These are phyloP conservation scores for Chaetogeoica ovagalla DNA, from an alignment of 2,888 invertebrate genomes.

Conservation along the genomic window DNA sequence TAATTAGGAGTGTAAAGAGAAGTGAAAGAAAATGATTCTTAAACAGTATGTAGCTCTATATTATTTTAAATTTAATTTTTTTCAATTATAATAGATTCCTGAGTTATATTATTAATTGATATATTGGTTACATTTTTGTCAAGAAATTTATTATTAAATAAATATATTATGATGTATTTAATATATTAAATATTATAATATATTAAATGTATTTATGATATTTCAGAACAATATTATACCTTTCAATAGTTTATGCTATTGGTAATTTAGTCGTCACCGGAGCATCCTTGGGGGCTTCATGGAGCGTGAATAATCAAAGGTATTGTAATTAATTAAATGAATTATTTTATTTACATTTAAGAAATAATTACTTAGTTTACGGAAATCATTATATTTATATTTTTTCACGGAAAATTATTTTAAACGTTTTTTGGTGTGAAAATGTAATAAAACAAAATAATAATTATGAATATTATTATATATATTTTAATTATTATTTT, in stretches of 20 bases:
- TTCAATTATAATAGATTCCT: too few relatives aligned
- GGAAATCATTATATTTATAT: background rate
- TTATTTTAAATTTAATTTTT: too few relatives aligned
- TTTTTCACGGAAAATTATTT: background rate
- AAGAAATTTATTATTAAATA: background rate
- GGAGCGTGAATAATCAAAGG: constrained; percentile 27
- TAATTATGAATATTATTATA: too few relatives aligned
- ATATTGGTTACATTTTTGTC: too few relatives aligned
- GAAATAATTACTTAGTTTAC: background rate
- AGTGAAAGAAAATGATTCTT: too few relatives aligned
- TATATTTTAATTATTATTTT: too few relatives aligned
- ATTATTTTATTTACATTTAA: background rate
- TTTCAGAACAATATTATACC: constrained; percentile 79
- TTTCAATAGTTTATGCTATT: constrained; percentile 73
- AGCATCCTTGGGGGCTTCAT: constrained; percentile 54
- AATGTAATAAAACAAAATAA: too few relatives aligned
- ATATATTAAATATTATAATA: too few relatives aligned
- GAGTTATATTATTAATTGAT: too few relatives aligned
- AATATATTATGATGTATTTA: background rate
- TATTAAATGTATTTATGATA: background rate
- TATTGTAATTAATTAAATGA: background rate
- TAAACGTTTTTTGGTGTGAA: background rate
- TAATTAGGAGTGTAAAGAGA: too few relatives aligned
- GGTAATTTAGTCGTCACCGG: constrained; percentile 57
- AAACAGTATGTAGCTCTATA: too few relatives aligned